Conservation (phyloP, 2,113 vertebrate genomes). For the Carassius gibelio region DNA sequence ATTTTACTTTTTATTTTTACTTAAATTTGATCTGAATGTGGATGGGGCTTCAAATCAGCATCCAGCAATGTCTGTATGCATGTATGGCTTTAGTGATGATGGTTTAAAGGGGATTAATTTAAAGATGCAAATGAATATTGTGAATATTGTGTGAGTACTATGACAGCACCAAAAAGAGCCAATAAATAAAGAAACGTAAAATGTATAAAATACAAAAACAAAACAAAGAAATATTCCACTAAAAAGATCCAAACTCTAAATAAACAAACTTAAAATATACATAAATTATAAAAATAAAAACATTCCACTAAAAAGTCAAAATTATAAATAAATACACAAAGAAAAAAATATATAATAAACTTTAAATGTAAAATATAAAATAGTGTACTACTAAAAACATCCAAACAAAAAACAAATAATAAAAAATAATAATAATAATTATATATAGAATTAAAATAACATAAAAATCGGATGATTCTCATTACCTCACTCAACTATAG, state of each 20-base stretch:
- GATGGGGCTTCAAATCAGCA: background rate
- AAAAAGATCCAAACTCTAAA: background rate
- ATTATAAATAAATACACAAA: background rate
- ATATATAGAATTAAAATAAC: no score
- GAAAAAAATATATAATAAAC: background rate
- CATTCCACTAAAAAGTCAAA: background rate
- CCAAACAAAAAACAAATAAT: no score
- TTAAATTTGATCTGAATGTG: background rate
- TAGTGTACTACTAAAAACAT: no score
- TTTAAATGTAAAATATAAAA: background rate
- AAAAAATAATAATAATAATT: no score
- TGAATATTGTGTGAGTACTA: background rate
- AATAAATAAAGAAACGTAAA: background rate
- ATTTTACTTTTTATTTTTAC: background rate
- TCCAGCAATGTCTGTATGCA: background rate
- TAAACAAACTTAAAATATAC: background rate
- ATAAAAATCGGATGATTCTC: no score
- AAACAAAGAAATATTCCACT: background rate
- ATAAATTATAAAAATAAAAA: background rate
- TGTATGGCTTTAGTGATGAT: background rate
- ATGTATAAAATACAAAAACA: background rate
- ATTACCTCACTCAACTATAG: no score
- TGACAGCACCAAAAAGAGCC: background rate
- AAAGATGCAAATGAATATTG: background rate
- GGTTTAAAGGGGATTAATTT: background rate